Conservation (phyloP, 2,888 invertebrate genomes). For the Girardia tigrina region DNA sequence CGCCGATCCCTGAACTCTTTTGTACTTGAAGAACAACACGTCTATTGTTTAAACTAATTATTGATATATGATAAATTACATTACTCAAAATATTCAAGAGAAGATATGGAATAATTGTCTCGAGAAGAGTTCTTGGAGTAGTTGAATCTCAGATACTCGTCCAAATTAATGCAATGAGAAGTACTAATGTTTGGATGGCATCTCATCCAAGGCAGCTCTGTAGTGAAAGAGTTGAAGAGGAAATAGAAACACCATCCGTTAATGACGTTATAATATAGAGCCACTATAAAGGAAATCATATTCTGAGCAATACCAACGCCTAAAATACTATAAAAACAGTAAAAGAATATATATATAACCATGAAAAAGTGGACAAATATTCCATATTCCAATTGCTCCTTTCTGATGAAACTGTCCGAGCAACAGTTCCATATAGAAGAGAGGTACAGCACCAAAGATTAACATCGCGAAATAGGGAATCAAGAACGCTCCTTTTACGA, state of each 20-base stretch:
- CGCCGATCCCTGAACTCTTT: slow-evolving; percentile 61
- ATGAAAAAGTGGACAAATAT: slow-evolving; percentile 68
- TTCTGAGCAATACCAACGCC: slow-evolving; percentile 52
- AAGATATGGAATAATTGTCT: too few relatives aligned
- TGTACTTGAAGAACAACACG: slow-evolving; percentile 66
- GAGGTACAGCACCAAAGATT: slow-evolving; percentile 73
- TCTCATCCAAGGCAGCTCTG: slow-evolving; percentile 64
- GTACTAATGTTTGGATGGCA: too few relatives aligned
- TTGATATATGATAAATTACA: too few relatives aligned
- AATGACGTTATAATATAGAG: slow-evolving; percentile 59
- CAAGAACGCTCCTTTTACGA: slow-evolving; percentile 81
- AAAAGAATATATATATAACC: slow-evolving; percentile 55
- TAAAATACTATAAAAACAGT: slow-evolving; percentile 54
- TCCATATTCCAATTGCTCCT: slow-evolving; percentile 81
- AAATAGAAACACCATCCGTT: slow-evolving; percentile 72
- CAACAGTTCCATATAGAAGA: slow-evolving; percentile 82
- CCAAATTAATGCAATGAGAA: too few relatives aligned
- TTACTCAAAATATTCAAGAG: too few relatives aligned
- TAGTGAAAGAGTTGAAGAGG: slow-evolving; percentile 59
- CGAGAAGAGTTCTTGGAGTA: too few relatives aligned
- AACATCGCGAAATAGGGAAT: slow-evolving; percentile 83
- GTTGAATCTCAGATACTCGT: too few relatives aligned
- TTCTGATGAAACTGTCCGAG: slow-evolving; percentile 79
- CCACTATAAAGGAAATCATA: slow-evolving; percentile 47
- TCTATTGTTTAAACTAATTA: too few relatives aligned